Evolutionary conservation across 2,888 invertebrate genomes (phyloP), one percentile per base, ranked within the genome.

Genomic region (Trichopria drosophilae): DNA sequence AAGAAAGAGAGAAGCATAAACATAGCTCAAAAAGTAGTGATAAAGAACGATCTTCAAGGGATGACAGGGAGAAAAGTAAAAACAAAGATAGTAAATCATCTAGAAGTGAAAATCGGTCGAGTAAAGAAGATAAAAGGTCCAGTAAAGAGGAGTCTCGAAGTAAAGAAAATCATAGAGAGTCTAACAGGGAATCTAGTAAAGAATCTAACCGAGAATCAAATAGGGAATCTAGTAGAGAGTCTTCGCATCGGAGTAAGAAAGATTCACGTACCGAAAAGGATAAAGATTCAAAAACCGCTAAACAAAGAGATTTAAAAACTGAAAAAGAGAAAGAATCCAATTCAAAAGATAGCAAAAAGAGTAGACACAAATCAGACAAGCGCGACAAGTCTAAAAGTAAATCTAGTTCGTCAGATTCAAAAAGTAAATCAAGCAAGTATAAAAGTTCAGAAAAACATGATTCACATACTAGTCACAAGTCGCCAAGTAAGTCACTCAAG

Each of bases 381-480:
- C 58, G 60, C 47, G 63, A 63, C 34, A 69, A 65, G 47, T 59
- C 65, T 26, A 68, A 60, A 54, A 66, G 68, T 41, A 68, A 59
- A 47, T 59, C 66, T 4, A 71, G 59, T 55, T 69, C 67, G 35
- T 66, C 66, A 6, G 61, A 53, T 20, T 61, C 59, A 22, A 61
- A 55, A 39, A 67, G 61, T 44, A 59, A 57, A 26, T 47, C 56
- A 1, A 68, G 56, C 19, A 68, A 51, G 37, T 54, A 55, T 53
- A 71, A 65, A 43, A 63, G 64, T 43, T 66, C 66, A 5, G 66
- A 67, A 7, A 62, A 44, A 20, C 59, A 53, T 26, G 40, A 47
- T 26, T 62, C 62, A 3, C 60, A 60, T 20, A 65, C 67, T 59
- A 61, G 74, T 62, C 71, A 59, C 34, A 66, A 65, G 48, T 63